Evolutionary conservation across 2,888 invertebrate genomes (phyloP), one percentile per base, ranked within the genome.

Genomic region (Acleris laterana): DNA sequence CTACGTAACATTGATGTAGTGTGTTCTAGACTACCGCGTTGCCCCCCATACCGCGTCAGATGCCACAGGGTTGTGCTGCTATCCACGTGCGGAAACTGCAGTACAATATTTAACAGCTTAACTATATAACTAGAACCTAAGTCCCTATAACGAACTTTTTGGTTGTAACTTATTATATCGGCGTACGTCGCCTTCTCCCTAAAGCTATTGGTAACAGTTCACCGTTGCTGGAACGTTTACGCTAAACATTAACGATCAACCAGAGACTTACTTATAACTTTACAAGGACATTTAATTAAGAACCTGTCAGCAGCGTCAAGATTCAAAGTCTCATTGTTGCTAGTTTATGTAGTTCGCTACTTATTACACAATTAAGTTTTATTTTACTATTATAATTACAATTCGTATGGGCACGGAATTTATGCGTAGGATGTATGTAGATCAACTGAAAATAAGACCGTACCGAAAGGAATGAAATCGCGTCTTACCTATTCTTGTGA

Each of bases 121-220:
- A 55, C 20, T 74, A 25, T 25, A 25, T 25, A 53, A 70, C 85
- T 91, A 91, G 85, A 91, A 91, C 90, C 88, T 91, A 88, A 91
- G 92, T 92, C 90, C 92, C 83, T 91, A 91, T 82, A 91, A 89
- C 89, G 92, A 93, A 92, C 92, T 91, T 91, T 93, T 92, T 93
- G 92, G 92, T 92, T 90, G 87, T 87, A 85, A 87, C 91, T 90
- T 90, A 92, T 82, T 84, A 83, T 82, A 85, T 73, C 78, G 87
- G 88, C 89, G 76, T 80, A 82, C 75, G 71, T 80, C 77, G 87
- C 87, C 88, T 75, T 68, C 25, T 25, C 80, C 69, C 83, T 88
- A 88, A 70, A 75, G 65, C 88, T 91, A 92, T 71, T 91, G 92
- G 92, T 93, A 93, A 93, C 93, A 87, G 88, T 90, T 92, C 92